Conservation (phyloP, 1,140 invertebrate genomes). For the Drosophila saltans region DNA sequence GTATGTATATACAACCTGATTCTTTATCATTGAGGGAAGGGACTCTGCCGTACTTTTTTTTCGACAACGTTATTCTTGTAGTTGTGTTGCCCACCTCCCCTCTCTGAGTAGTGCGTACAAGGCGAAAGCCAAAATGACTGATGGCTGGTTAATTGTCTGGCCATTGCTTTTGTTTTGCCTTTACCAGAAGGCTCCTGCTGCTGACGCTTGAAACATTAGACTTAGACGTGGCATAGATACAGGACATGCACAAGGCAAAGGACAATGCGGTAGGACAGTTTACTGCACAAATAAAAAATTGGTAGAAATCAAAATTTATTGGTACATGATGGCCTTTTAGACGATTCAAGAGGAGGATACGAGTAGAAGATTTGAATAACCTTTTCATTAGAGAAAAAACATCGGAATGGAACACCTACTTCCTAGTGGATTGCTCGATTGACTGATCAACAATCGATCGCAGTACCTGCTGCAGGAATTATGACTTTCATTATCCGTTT, state of each 20-base stretch:
- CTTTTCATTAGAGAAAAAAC: too few relatives aligned
- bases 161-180: conserved; percentile 68
- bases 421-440: background rate
- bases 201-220: conserved; percentile 75
- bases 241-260: conserved; percentile 22
- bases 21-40: too few relatives aligned
- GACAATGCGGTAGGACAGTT: conserved; percentile 18
- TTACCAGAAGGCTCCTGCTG: conserved; percentile 47
- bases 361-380: too few relatives aligned
- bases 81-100: too few relatives aligned
- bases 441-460: background rate
- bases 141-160: conserved; percentile 80
- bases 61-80: too few relatives aligned
- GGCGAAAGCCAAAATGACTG: conserved; percentile 69
- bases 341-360: too few relatives aligned
- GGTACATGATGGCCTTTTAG: background rate
- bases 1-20: too few relatives aligned
- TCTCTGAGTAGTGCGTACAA: conserved; percentile 48
- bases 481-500: conserved; percentile 6
- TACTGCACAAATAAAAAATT: conserved; percentile 24
- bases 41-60: too few relatives aligned
- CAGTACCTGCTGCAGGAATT: background rate
- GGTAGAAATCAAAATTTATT: background rate
- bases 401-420: too few relatives aligned
- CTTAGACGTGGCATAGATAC: conserved; percentile 72